Evolutionary conservation across 2,888 invertebrate genomes (phyloP).

Genomic region (Clepsis dumicolana): DNA sequence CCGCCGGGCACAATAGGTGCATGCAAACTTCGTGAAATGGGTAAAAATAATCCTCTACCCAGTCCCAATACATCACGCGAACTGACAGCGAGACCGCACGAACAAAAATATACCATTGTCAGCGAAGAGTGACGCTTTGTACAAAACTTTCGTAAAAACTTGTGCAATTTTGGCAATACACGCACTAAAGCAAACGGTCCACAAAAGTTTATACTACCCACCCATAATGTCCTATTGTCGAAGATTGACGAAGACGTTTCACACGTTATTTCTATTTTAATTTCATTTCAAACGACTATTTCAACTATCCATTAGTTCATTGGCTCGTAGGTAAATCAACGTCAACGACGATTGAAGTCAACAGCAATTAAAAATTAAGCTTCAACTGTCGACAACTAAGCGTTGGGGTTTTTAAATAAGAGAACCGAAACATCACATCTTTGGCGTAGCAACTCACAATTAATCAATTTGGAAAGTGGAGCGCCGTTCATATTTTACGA

Average conservation of each 20-base stretch:
- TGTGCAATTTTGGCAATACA: constrained; percentile 78
- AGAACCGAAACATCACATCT: constrained; percentile 58
- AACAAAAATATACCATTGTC: constrained; percentile 85
- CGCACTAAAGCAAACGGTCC: constrained; percentile 62
- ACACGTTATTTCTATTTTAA: constrained; percentile 57
- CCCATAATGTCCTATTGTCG: constrained; percentile 54
- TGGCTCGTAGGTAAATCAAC: constrained; percentile 65
- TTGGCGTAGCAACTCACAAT: constrained; percentile 71
- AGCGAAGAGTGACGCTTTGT: constrained; percentile 73
- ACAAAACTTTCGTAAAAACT: constrained; percentile 81
- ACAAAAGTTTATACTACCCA: constrained; percentile 51
- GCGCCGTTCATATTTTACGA: constrained; percentile 74
- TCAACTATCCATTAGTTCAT: constrained; percentile 47
- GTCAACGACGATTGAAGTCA: constrained; percentile 65
- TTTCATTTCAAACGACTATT: constrained; percentile 45
- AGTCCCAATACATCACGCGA: constrained; percentile 83
- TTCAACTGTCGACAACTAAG: constrained; percentile 65
- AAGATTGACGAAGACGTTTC: constrained; percentile 57
- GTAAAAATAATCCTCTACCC: constrained; percentile 84
- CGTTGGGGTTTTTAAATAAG: constrained; percentile 70
- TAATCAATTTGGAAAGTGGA: constrained; percentile 82
- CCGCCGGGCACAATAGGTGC: constrained; percentile 81
- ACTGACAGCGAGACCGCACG: constrained; percentile 84
- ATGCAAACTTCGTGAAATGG: constrained; percentile 85
- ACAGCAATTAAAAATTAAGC: constrained; percentile 70